phyloP scores from a whole-genome alignment of 2,797 vertebrate genomes.

The Notolabrus celidotus region DNA sequence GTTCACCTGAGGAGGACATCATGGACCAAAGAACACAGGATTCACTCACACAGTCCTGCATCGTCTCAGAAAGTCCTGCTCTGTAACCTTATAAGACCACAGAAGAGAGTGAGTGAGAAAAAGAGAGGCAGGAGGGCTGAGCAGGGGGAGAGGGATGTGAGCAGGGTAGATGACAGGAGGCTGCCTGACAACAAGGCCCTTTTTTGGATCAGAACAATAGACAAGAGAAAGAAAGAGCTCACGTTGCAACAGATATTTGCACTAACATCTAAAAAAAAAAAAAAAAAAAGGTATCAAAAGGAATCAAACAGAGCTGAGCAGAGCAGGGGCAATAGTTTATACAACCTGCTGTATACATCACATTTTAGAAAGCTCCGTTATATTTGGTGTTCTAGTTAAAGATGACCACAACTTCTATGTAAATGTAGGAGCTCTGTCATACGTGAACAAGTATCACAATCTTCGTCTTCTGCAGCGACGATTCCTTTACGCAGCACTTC shows the following conservation, averaged over 20 bases:
- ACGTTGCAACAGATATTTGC: slow-evolving; percentile 39
- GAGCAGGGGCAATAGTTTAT: slow-evolving; percentile 10
- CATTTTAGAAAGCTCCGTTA: slow-evolving; percentile 5
- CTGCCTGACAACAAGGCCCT: slow-evolving; percentile 47
- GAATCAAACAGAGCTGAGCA: slow-evolving; percentile 7
- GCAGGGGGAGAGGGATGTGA: slow-evolving; percentile 18
- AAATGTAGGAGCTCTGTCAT: no score
- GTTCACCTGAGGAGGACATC: slow-evolving; percentile 72
- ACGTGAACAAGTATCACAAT: no score
- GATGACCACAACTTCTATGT: no score
- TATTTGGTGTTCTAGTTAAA: slow-evolving; percentile 13
- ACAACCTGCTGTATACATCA: slow-evolving; percentile 1
- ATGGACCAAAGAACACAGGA: slow-evolving; percentile 70
- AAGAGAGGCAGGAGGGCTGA: not conserved
- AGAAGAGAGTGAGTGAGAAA: slow-evolving; percentile 29
- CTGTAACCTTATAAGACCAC: slow-evolving; percentile 76
- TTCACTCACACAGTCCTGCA: slow-evolving; percentile 25
- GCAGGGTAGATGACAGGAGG: slow-evolving; percentile 52
- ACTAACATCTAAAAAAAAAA: slow-evolving; percentile 18
- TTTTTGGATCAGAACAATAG: slow-evolving; percentile 59
- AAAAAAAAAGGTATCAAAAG: slow-evolving; percentile 2
- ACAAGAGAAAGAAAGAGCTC: slow-evolving; percentile 47
- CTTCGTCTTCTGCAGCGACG: no score
- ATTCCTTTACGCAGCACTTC: slow-evolving; percentile 35
- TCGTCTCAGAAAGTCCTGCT: slow-evolving; percentile 40